phyloP scores from a whole-genome alignment of 2,888 invertebrate species.

The Mimas tiliae region DNA sequence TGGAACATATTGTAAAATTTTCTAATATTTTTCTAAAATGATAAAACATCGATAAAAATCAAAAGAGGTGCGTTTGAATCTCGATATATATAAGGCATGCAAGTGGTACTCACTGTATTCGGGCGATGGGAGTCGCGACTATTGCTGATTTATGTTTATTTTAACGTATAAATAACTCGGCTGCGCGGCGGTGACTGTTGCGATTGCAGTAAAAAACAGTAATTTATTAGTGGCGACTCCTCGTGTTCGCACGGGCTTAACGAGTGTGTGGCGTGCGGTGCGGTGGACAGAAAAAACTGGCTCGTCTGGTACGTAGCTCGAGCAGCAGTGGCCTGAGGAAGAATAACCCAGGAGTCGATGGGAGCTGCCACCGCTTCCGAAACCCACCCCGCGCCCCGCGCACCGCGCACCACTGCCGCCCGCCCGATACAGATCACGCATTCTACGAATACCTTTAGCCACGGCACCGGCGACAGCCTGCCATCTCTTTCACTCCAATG shows the following conservation, averaged over 20 bases:
- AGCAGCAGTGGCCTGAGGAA: conserved; percentile 85
- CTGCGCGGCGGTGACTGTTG: conserved; percentile 83
- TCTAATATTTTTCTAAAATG: neutral
- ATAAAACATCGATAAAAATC: conserved; percentile 39
- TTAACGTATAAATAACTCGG: conserved; percentile 81
- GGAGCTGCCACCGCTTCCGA: conserved; percentile 85
- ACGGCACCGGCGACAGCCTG: conserved; percentile 73
- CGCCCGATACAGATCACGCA: conserved; percentile 85
- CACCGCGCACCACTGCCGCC: conserved; percentile 66
- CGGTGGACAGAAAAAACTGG: conserved; percentile 87
- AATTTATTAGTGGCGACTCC: conserved; percentile 87
- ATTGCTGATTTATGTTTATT: conserved; percentile 81
- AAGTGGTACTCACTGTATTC: conserved; percentile 78
- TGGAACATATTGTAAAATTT: neutral
- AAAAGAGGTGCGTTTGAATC: conserved; percentile 66
- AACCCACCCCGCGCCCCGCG: conserved; percentile 76
- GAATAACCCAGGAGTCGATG: conserved; percentile 86
- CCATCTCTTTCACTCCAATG: conserved; percentile 78
- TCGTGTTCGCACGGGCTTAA: conserved; percentile 87
- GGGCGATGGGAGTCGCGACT: conserved; percentile 77
- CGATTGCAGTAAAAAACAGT: conserved; percentile 83
- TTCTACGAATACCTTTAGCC: conserved; percentile 83
- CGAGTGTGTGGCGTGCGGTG: conserved; percentile 85
- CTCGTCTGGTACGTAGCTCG: conserved; percentile 82
- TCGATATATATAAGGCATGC: conserved; percentile 63